A percentile compares a stretch with the other conserved stretches of the same genome.
phyloP scores from a whole-genome alignment of 2,888 invertebrate genomes.

The Drosophila acutilabella region DNA sequence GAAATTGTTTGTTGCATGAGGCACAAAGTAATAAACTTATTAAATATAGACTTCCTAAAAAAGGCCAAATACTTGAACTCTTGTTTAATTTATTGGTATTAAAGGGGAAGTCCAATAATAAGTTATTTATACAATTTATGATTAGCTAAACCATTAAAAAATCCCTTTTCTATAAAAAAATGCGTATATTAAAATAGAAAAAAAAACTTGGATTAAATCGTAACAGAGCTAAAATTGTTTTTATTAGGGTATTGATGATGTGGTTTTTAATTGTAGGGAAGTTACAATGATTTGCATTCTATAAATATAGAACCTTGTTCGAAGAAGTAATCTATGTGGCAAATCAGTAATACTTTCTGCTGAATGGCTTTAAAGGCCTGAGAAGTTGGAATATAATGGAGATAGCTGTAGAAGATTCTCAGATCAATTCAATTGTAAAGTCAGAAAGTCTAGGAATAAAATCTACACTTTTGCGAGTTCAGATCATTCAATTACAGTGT shows the following conservation, averaged over 20 bases:
- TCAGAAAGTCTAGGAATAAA: not conserved
- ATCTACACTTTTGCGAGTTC: not conserved
- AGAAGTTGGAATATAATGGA: not conserved
- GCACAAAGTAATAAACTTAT: not conserved
- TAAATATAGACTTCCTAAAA: conserved; percentile 16
- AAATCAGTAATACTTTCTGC: not conserved
- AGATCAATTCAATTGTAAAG: no score
- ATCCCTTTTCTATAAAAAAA: no score
- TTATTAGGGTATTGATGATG: no score
- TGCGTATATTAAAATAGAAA: no score
- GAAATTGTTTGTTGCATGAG: conserved; percentile 9
- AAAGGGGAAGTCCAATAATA: no score
- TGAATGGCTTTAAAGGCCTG: not conserved
- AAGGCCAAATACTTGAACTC: no score
- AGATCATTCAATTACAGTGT: not conserved
- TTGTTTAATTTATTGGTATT: not conserved
- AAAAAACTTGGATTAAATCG: no score
- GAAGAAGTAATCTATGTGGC: not conserved
- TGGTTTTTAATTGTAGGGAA: no score
- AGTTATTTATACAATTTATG: no score
- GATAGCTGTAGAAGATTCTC: not conserved
- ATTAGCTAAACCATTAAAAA: no score
- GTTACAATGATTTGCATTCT: not conserved
- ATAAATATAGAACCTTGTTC: not conserved
- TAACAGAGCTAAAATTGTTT: no score